Evolutionary conservation across 2,797 vertebrate genomes (phyloP), one percentile per base, ranked within the genome.

Genomic region (Coregonus sp.): DNA sequence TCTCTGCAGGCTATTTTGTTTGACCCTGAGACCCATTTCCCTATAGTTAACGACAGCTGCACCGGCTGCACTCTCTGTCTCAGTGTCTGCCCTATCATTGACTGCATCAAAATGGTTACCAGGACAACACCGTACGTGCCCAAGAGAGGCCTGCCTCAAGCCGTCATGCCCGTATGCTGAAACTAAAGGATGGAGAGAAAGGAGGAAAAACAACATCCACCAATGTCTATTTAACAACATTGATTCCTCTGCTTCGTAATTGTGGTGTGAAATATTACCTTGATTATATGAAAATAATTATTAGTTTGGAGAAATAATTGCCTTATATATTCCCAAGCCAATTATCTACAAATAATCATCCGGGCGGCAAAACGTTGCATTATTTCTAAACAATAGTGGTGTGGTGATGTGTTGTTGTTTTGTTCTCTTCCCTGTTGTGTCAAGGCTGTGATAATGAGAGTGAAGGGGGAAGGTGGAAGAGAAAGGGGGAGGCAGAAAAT

Each of bases 71-170:
- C 95, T 68, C 94, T 96, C 80, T 96, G 95, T 77, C 90, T 95
- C 85, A 96, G 95, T 31, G 91, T 97, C 88, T 97, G 96, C 89
- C 96, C 96, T 77, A 90, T 97, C 89, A 92, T 95, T 81, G 92
- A 95, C 93, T 96, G 96, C 94, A 96, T 97, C 94, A 91, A 76
- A 86, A 96, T 96, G 96, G 94, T 96, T 92, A 84, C 95, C 93
- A 94, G 95, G 93, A 94, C 93, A 89, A 95, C 94, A 37, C 94
- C 94, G 81, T 95, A 96, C 63, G 87, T 92, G 83, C 95, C 95
- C 78, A 91, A 84, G 82, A 92, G 95, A 80, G 96, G 96, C 85
- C 90, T 96, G 91, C 95, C 95, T 90, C 89, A 95, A 81, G 89
- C 93, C 56, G 25, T 92, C 85, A 88, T 86, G 86, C 89, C 91